Base-by-base conservation (phyloP, 2,888 invertebrate genomes). In the Cyclophora albipunctata region DNA sequence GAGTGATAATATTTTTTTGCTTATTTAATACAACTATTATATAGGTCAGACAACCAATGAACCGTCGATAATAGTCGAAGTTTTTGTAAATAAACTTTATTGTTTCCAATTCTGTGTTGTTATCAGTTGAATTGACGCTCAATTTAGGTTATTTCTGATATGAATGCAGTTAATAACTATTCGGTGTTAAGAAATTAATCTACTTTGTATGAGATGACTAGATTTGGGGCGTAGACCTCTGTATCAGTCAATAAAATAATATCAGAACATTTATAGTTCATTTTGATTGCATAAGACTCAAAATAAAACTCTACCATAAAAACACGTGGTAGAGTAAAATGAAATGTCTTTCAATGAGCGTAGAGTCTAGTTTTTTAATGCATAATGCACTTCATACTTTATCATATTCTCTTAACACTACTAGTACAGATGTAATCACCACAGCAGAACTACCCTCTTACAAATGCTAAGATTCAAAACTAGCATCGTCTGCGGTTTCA, bases 61-160 rank as follows among this genome's bases (percentile, higher is more conserved):
- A 81, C 83, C 63, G 57, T 33, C 66, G 84, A 84, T 82, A 76
- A 79, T 66, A 62, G 61, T 20, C 20, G 20, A 20, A 20, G 20
- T 46, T 59, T 75, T 60, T 70, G 64, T 68, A 71, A 66, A 20
- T 20, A 20, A 67, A 64, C 70, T 72, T 78, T 76, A 85, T 84
- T 86, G 84, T 84, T 78, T 79, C 69, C 68, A 74, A 67, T 72
- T 74, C 69, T 51, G 68, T 67, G 56, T 60, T 75, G 68, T 83
- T 83, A 82, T 83, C 69, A 68, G 68, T 66, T 69, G 20, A 71
- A 78, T 69, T 74, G 62, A 62, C 65, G 63, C 62, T 58, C 71
- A 20, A 83, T 78, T 75, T 80, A 71, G 84, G 82, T 83, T 80
- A 78, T 55, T 55, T 5, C 45, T 59, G 74, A 77, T 78, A 81